A percentile compares a stretch with the other conserved stretches of the same genome.
These are phyloP conservation scores for Oophaga sylvatica DNA, from an alignment of 2,797 vertebrate genomes.

Conservation along the genomic window DNA sequence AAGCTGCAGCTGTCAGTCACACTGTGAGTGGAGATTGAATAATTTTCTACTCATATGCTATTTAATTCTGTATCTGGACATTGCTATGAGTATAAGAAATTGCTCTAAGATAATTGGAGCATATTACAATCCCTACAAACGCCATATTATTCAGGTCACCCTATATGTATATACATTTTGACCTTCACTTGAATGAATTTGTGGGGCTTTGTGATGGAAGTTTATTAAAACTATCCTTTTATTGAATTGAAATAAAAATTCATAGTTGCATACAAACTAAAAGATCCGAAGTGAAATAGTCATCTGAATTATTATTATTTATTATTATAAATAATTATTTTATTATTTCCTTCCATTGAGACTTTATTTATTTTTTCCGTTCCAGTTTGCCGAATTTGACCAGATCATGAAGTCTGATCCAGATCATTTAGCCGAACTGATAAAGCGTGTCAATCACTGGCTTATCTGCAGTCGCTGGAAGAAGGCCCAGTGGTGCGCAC, in stretches of 20 bases:
- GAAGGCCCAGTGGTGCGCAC: conserved; percentile 92
- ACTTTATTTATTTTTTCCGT: conserved; percentile 13
- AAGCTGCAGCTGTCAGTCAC: too few species aligned
- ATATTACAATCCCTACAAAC: too few species aligned
- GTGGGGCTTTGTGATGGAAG: neutral
- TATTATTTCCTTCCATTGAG: conserved; percentile 6
- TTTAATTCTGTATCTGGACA: too few species aligned
- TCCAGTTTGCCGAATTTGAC: conserved; percentile 95
- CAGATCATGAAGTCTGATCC: conserved; percentile 99
- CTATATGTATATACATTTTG: neutral
- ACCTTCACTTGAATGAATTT: too few species aligned
- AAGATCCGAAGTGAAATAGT: neutral
- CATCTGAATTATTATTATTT: neutral
- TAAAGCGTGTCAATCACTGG: conserved; percentile 94
- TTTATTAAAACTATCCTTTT: too few species aligned
- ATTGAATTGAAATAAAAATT: neutral
- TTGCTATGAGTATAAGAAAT: too few species aligned
- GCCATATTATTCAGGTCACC: neutral
- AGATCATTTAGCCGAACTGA: conserved; percentile 91
- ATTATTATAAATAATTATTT: neutral
- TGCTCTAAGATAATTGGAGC: too few species aligned
- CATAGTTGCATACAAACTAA: neutral
- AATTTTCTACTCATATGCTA: too few species aligned
- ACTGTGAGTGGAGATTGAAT: too few species aligned
- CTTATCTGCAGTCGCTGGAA: conserved; percentile 97